Evolutionary conservation across 2,797 vertebrate genomes (phyloP), one percentile per base, ranked within the genome.

Genomic region (Anableps anableps): DNA sequence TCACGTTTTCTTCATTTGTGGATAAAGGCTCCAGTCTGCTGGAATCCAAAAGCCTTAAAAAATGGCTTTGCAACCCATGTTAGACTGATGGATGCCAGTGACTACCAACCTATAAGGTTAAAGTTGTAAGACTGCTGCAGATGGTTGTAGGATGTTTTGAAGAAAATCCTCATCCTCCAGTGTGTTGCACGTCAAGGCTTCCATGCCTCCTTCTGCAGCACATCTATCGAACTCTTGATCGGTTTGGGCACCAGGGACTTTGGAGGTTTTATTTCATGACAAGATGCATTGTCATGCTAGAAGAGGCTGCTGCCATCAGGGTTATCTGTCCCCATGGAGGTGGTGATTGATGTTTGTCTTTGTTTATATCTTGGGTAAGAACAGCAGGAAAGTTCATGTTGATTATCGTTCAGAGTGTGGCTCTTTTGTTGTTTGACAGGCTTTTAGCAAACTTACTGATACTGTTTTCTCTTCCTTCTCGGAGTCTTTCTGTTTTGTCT

Each of bases 141-240:
- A 36, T 26, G 5, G 9, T 9, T 74, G 13, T 26, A 7, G 73
- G 26, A 55, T n/a, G 19, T 38, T 26, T 38, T 38, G 64, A 38
- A 38, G 60, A 34, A 64, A 34, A 13, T n/a, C 31, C 72, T 74
- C 55, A 23, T 26, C 11, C 9, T 53, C 48, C 1, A n/a, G 23
- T 13, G 36, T 38, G 34, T 74, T n/a, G 31, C 72, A 11, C 29
- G 48, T 6, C 23, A 16, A 26, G 6, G 9, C 36, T 74, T 55
- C 26, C 51, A 19, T 75, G 23, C 8, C 26, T 1, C 26, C 43
- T 9, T 26, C 55, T 75, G 36, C 51, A 17, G 36, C 13, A 31
- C 51, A 75, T 74, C 51, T 58, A 38, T 43, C 4, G 51, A 38
- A 75, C 14, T 34, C 50, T 51, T 36, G 47, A 74, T 74, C 72